Evolutionary conservation across 2,888 invertebrate genomes (phyloP), one percentile per base, ranked within the genome.

Genomic region (Tineola bisselliella): DNA sequence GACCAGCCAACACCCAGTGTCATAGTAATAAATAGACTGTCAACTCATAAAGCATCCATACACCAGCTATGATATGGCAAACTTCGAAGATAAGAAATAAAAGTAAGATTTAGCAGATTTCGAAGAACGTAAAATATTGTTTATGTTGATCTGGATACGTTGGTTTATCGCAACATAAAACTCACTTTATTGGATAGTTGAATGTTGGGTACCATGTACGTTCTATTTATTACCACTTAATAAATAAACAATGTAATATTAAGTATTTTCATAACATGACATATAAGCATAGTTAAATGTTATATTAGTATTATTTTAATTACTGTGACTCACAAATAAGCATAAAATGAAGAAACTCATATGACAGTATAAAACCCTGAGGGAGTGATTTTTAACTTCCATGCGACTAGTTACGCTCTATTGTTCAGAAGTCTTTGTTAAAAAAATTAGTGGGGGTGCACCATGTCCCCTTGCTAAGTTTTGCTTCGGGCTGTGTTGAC

Each of bases 401-500:
- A 79, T 78, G 76, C 79, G 71, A 76, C 74, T 87, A 84, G 86
- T 86, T 84, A 84, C 72, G 73, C 64, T 66, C 80, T 73, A 84
- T 86, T 86, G 86, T 86, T 86, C 77, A 72, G 79, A 77, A 73
- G 76, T 78, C 75, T 81, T 82, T 81, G 77, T 79, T 75, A 76
- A 80, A 84, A 80, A 84, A 74, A 65, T 76, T 75, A 70, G 81
- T 79, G 77, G 83, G 86, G 86, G 86, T 77, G 79, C 76, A 71
- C 67, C 66, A 69, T 72, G 75, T 73, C 77, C 86, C 86, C 84
- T 75, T 77, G 84, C 84, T 86, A 87, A 87, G 86, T 87, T 86
- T 77, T 74, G 83, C 78, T 76, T 69, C 74, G 72, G 75, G 83
- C 87, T 81, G 84, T 83, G 86, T 81, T 81, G 87, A 84, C 87